These are phyloP conservation scores for Apteryx owenii DNA, from an alignment of 2,113 vertebrate species.

Conservation along the genomic window DNA sequence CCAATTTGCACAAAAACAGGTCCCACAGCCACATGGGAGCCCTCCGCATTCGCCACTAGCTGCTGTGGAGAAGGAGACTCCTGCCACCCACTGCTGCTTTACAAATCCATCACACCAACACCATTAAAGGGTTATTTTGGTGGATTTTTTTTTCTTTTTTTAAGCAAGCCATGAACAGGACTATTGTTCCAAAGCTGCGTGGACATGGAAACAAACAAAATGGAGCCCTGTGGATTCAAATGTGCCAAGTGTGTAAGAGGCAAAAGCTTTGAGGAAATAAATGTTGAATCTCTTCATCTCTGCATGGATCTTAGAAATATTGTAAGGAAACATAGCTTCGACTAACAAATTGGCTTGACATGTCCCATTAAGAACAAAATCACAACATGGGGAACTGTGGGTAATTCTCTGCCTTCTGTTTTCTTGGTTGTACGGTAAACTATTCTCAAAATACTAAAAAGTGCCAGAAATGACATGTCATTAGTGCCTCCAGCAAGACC, in stretches of 20 bases:
- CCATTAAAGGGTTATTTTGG: not conserved
- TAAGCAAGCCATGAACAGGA: not conserved
- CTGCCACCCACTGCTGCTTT: not conserved
- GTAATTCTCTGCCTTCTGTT: constrained; percentile 55
- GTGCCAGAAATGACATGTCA: not conserved
- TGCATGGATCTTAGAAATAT: not conserved
- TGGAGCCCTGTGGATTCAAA: not conserved
- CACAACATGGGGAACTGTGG: not conserved
- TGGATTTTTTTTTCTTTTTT: not conserved
- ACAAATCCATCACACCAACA: not conserved
- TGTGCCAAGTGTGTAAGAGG: not conserved
- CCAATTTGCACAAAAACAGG: no score
- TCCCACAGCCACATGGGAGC: no score
- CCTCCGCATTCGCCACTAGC: rapidly evolving
- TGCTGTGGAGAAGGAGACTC: not conserved
- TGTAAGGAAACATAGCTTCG: not conserved
- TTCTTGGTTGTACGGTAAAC: not conserved
- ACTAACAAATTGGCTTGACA: constrained; percentile 40
- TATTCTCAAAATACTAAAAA: not conserved
- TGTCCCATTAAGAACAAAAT: constrained; percentile 54
- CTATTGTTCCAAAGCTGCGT: not conserved
- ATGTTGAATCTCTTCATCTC: not conserved
- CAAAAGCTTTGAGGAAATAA: constrained; percentile 17
- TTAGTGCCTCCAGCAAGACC: not conserved
- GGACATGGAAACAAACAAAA: constrained; percentile 15